phyloP scores from a whole-genome alignment of 2,888 invertebrate species.

The Drosophila demipolita region DNA sequence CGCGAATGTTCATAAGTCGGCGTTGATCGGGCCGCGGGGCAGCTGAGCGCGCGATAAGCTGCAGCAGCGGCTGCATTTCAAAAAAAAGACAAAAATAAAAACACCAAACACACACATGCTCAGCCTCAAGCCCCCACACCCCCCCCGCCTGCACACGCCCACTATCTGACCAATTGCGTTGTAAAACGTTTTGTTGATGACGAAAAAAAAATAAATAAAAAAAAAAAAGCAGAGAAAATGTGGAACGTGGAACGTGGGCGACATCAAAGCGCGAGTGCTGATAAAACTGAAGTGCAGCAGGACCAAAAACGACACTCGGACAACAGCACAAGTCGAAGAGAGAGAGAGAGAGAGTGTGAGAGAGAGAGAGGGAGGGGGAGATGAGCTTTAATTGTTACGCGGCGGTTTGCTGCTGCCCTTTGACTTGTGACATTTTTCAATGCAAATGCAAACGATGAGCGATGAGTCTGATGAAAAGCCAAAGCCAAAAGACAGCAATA shows the following conservation, averaged over 20 bases:
- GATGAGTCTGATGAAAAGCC: slow-evolving; percentile 75
- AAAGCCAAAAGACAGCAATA: slow-evolving; percentile 71
- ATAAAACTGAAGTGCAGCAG: slow-evolving; percentile 70
- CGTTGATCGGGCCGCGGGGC: slow-evolving; percentile 72
- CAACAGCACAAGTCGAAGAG: slow-evolving; percentile 30
- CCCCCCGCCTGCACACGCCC: slow-evolving; percentile 18
- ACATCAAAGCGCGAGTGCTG: slow-evolving; percentile 70
- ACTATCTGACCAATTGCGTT: slow-evolving; percentile 61
- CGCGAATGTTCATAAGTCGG: slow-evolving; percentile 41
- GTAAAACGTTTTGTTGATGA: slow-evolving; percentile 38
- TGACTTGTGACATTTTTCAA: slow-evolving; percentile 79
- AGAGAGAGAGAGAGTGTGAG: neutral
- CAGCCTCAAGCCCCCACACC: neutral
- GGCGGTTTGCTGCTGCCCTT: slow-evolving; percentile 61
- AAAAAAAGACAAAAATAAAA: slow-evolving; percentile 2
- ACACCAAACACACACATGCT: slow-evolving; percentile 5
- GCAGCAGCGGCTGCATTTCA: slow-evolving; percentile 72
- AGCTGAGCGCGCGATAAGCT: slow-evolving; percentile 67
- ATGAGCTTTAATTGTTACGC: slow-evolving; percentile 68
- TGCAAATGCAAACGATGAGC: slow-evolving; percentile 65
- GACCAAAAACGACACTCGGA: slow-evolving; percentile 62
- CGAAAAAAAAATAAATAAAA: slow-evolving; percentile 17
- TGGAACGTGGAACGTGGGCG: slow-evolving; percentile 32
- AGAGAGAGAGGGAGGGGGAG: neutral
- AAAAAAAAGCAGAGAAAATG: slow-evolving; percentile 13